Base-by-base conservation (phyloP, 2,113 vertebrate species). In the Tupaia chinensis region DNA sequence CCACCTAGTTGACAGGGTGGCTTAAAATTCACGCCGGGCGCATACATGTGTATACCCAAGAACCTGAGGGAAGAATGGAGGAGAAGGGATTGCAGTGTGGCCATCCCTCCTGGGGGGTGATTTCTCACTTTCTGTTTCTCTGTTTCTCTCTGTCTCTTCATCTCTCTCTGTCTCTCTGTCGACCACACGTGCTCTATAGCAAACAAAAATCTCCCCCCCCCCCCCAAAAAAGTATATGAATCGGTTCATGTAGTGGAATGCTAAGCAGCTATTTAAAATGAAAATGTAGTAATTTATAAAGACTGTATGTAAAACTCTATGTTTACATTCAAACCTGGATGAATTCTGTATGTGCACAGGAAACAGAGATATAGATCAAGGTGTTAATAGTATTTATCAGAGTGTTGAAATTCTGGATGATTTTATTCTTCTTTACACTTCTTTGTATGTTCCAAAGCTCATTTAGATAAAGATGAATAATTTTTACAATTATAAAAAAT, bases 361-460 rank as follows among this genome's bases (percentile, higher is more conserved):
- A 84, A 86, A 85, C 9, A 44, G 19, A 3, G 12, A 14, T 80
- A 17, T 63, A 5, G 25, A 56, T 81, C 25, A 69, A 44, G 58
- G 69, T 19, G 25, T 54, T 80, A 87, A 17, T 44, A 44, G 16
- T n/a, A 65, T 85, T 70, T 27, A 79, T 88, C 53, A 69, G 61
- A 5, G 32, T 56, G 5, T 16, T 65, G 19, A 92, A 20, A 54
- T 11, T 1, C 0, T 83, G 23, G 65, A 56, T 56, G 70, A 72
- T 23, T 84, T 44, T 32, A 19, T 32, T 32, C 58, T 60, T 44
- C 27, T 93, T 58, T 13, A 23, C 32, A 61, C 12, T 29, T 82
- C 63, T 88, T 79, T 44, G 20, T 65, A 69, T 68, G 44, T 58
- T 96, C 53, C 96, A 68, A 70, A 74, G 12, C 91, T 93, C 54